Conservation (phyloP, 2,113 vertebrate genomes). For the Ahaetulla prasina region DNA sequence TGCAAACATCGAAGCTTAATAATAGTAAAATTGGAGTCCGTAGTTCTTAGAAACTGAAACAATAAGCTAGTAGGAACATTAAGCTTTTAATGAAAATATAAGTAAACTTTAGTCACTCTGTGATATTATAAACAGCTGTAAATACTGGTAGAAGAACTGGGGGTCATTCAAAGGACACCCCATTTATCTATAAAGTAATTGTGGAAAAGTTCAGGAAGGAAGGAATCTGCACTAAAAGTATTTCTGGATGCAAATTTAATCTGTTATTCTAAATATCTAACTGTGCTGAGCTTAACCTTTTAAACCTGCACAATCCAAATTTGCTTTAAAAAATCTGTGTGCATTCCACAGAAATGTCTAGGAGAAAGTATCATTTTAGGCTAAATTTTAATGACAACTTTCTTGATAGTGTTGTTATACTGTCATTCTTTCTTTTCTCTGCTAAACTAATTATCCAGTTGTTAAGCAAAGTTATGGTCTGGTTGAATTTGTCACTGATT, state of each 20-base stretch:
- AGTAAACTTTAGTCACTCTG: background rate
- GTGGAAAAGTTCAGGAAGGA: background rate
- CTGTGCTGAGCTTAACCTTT: background rate
- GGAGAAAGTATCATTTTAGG: background rate
- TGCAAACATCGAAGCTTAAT: background rate
- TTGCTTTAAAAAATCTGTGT: background rate
- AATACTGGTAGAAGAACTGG: background rate
- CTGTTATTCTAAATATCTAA: background rate
- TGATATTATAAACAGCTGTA: background rate
- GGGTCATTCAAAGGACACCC: constrained; percentile 10
- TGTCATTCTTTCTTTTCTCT: background rate
- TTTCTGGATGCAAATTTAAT: background rate
- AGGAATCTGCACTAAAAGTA: background rate
- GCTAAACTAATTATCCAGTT: background rate
- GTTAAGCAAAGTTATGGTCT: background rate
- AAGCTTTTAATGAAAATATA: constrained; percentile 2
- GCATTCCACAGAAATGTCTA: background rate
- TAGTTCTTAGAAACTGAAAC: background rate
- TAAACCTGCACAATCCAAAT: background rate
- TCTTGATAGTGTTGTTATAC: background rate
- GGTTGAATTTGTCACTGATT: background rate
- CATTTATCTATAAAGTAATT: background rate
- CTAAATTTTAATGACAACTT: background rate
- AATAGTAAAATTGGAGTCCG: background rate
- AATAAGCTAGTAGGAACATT: background rate